Conservation (phyloP, 2,888 invertebrate species). For the Hipparchia semele region DNA sequence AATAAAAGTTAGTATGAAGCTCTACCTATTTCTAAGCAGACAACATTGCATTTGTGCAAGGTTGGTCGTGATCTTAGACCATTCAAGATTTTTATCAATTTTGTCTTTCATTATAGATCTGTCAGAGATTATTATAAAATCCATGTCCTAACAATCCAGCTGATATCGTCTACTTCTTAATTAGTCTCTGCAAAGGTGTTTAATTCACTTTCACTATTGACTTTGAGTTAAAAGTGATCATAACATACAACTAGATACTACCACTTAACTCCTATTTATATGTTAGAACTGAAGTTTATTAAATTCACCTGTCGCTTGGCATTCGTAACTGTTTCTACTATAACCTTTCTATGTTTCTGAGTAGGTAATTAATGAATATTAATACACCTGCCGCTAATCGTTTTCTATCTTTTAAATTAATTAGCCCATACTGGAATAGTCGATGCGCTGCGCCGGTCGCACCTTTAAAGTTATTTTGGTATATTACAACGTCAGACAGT, state of each 20-base stretch:
- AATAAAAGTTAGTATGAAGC: not conserved
- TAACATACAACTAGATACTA: not conserved
- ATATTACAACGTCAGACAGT: not conserved
- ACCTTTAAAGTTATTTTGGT: not conserved
- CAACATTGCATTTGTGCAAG: not conserved
- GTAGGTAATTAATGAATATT: not conserved
- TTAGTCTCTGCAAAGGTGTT: not conserved
- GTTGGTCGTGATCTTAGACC: not conserved
- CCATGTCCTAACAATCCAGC: not conserved
- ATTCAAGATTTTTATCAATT: not conserved
- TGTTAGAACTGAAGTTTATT: not conserved
- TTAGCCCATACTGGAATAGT: not conserved
- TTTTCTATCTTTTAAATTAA: slow-evolving; percentile 8
- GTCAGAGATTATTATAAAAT: not conserved
- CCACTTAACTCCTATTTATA: not conserved
- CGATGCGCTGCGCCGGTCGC: not conserved
- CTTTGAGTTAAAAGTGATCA: not conserved
- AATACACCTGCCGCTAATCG: slow-evolving; percentile 16
- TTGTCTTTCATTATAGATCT: not conserved
- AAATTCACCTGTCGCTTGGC: slow-evolving; percentile 14
- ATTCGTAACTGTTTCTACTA: slow-evolving; percentile 13
- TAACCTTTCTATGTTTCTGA: slow-evolving; percentile 16
- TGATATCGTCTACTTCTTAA: not conserved
- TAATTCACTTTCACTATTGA: not conserved
- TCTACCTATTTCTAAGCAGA: not conserved